Evolutionary conservation across 2,113 vertebrate genomes (phyloP), one percentile per base, ranked within the genome.

Genomic region (Reinhardtius hippoglossoides): DNA sequence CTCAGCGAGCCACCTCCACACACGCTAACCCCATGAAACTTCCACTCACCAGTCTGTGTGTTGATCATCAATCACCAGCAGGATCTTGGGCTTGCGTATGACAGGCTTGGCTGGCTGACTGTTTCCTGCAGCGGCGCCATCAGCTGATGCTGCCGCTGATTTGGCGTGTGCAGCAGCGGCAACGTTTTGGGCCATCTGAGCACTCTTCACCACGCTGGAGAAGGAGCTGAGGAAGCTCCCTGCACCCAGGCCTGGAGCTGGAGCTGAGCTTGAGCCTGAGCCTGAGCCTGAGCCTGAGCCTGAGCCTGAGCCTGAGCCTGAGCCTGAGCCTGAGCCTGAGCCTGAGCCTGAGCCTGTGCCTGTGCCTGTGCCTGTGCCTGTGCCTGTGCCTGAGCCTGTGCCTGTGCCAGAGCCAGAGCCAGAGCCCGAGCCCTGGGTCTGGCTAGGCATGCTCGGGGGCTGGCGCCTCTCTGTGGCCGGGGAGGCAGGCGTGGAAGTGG

Each of bases 21-120:
- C 40, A 35, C 4, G 21, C 21, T 13, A 31, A 27, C 12, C 31
- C 7, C 24, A 54, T 10, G 0, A 21, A 58, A 5, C 8, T n/a
- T 35, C 4, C 21, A 87, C 97, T 96, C 92, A 99, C 98, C 98
- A 99, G 86, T 99, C 97, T 0, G 97, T 98, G 90, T 98, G 97
- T 0, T 93, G 94, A 0, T 98, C 97, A 0, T 99, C 98, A 0
- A 98, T 94, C 78, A 98, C 95, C 91, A 99, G 78, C 50, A 99
- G 94, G 76, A 96, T 88, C 89, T 96, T 96, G 80, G 97, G 97
- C 80, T 97, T 99, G 60, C 96, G 95, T 9, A 95, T 71, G 10
- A 91, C 48, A 9, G 91, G 86, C 62, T 93, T 94, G 23, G 81
- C 60, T 0, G 83, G 82, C 57, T 87, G 84, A 0, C 78, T 55